A percentile compares a stretch with the other conserved stretches of the same genome.
Evolutionary conservation across 2,113 vertebrate genomes (phyloP).

Genomic region (Coreoperca whiteheadi): DNA sequence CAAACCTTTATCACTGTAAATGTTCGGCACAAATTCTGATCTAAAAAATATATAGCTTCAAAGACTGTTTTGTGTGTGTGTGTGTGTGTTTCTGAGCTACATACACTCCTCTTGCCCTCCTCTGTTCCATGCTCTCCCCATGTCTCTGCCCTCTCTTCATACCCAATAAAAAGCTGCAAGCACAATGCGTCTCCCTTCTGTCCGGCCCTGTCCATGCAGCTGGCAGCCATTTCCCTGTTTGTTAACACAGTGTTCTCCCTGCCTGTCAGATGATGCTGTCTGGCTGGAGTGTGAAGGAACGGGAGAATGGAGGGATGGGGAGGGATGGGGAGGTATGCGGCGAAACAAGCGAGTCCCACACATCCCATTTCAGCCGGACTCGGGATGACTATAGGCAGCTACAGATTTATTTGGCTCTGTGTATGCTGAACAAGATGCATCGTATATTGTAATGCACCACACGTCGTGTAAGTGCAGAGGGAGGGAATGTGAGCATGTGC

Average conservation of each 20-base stretch:
- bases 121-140: conserved; percentile 34
- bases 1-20: conserved; percentile 31
- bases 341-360: background rate
- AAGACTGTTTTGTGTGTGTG: conserved; percentile 1
- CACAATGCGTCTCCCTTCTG: conserved; percentile 41
- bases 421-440: conserved; percentile 41
- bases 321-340: conserved; percentile 19
- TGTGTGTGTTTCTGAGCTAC: background rate
- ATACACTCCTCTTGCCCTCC: conserved; percentile 25
- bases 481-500: conserved; percentile 52
- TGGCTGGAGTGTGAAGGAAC: conserved; percentile 19
- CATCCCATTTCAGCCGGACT: conserved; percentile 39
- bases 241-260: conserved; percentile 65
- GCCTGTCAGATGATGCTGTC: conserved; percentile 61
- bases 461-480: conserved; percentile 46
- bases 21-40: conserved; percentile 30
- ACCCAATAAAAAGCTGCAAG: conserved; percentile 70
- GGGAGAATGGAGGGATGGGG: conserved; percentile 7
- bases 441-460: conserved; percentile 54
- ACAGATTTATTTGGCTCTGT: conserved; percentile 53
- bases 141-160: conserved; percentile 56
- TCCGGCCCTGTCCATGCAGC: conserved; percentile 58
- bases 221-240: conserved; percentile 73
- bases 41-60: conserved; percentile 42
- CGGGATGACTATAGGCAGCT: conserved; percentile 24